phyloP scores from a whole-genome alignment of 2,797 vertebrate species.

The Leptodactylus fallax region DNA sequence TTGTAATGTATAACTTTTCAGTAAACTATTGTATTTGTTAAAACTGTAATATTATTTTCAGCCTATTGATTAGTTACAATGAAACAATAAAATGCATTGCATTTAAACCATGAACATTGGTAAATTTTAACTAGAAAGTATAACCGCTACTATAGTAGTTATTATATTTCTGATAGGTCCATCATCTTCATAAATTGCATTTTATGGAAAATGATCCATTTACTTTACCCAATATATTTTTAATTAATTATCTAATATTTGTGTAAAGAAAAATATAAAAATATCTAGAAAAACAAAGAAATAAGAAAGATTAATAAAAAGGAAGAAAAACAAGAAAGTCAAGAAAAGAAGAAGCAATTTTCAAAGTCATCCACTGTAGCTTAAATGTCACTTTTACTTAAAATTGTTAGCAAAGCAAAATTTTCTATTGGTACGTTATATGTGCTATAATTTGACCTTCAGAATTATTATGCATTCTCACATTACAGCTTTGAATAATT shows the following conservation, averaged over 20 bases:
- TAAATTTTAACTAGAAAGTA: no score
- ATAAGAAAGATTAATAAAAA: neutral
- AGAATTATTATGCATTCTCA: conserved; percentile 40
- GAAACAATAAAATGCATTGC: no score
- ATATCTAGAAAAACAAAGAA: neutral
- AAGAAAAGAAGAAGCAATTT: neutral
- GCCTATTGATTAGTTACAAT: no score
- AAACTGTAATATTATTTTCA: no score
- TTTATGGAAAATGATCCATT: neutral
- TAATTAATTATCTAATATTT: neutral
- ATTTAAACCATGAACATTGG: no score
- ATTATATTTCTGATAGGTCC: neutral
- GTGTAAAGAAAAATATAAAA: neutral
- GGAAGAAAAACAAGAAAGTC: neutral
- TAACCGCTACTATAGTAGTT: neutral
- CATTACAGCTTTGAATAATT: conserved; percentile 49
- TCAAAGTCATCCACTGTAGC: conserved; percentile 23
- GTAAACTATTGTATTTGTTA: no score
- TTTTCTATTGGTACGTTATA: conserved; percentile 29
- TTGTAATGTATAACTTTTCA: no score
- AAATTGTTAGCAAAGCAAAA: conserved; percentile 20
- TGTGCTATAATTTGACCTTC: conserved; percentile 41
- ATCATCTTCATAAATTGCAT: neutral
- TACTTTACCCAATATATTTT: neutral
- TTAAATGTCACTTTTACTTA: conserved; percentile 28